These are phyloP conservation scores for Nephrotoma guestfalica DNA, from an alignment of 2,888 invertebrate genomes.

Conservation along the genomic window DNA sequence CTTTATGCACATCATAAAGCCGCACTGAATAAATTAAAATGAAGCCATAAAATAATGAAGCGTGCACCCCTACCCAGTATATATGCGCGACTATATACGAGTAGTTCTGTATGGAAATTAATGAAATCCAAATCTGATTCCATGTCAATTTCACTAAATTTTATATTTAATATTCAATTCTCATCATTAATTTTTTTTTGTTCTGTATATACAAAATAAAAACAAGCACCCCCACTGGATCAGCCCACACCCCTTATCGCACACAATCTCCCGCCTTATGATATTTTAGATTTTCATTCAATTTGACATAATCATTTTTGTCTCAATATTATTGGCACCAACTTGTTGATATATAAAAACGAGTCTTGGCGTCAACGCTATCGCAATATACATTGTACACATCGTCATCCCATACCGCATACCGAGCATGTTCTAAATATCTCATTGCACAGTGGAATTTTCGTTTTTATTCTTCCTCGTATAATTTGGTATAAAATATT, in stretches of 20 bases:
- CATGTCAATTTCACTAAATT: not conserved
- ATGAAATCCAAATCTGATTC: not conserved
- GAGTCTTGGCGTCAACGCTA: not conserved
- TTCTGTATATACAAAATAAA: not conserved
- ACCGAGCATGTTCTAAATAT: not conserved
- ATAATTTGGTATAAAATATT: not conserved
- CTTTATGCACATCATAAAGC: not conserved
- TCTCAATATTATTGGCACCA: slow-evolving; percentile 4
- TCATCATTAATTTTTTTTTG: not conserved
- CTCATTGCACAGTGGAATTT: not conserved
- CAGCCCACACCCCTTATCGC: not conserved
- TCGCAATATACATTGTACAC: not conserved
- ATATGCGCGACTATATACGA: not conserved
- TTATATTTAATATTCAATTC: not conserved
- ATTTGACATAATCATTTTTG: slow-evolving; percentile 4
- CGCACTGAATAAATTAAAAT: not conserved
- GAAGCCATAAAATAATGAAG: not conserved
- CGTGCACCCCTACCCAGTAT: not conserved
- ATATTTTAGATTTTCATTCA: not conserved
- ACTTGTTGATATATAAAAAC: not conserved
- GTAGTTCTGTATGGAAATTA: not conserved
- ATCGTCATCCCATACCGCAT: not conserved
- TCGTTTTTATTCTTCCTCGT: not conserved
- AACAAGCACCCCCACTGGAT: not conserved
- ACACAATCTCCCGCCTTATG: not conserved